Evolutionary conservation across 2,113 vertebrate genomes (phyloP), one percentile per base, ranked within the genome.

Genomic region (Hoplias malabaricus): DNA sequence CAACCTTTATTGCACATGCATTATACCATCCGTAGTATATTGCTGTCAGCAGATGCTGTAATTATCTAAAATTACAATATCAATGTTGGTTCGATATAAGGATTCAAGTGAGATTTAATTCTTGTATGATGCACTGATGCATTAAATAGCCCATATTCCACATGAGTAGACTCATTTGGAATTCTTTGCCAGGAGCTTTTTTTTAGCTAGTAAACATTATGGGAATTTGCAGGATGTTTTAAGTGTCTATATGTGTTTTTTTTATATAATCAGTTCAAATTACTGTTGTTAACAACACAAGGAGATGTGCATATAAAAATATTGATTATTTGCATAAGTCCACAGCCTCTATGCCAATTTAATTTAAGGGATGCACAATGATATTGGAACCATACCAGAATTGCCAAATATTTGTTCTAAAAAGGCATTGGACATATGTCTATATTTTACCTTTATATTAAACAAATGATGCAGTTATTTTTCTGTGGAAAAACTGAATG

Each of bases 71-170:
- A 21, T 9, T 12, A 36, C 34, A 34, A 19, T 33, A 19, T 31
- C 29, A 33, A 19, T 62, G n/a, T 63, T 63, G 59, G 1, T 66
- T 65, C 13, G 14, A 62, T 53, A 27, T 36, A 36, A 63, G 31
- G 31, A 36, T 16, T 23, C 67, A 38, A 59, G 27, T 19, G 13
- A 33, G 56, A 46, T 57, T 68, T 68, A 68, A 19, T 57, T 34
- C 61, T 14, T 11, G 73, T 38, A 14, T 75, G 62, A 34, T 50
- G n/a, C n/a, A n/a, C n/a, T n/a, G 42, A 36, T 74, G 29, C 59
- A 75, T 21, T 56, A 34, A 57, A 56, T 67, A 54, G 23, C 48
- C 48, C 10, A 68, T 57, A 68, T 68, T 54, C 34, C 62, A 54
- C 21, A 27, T 36, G 34, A 59, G 50, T 50, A 23, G 21, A 27